phyloP scores from a whole-genome alignment of 2,113 vertebrate genomes.

The Triplophysa tibetana region DNA sequence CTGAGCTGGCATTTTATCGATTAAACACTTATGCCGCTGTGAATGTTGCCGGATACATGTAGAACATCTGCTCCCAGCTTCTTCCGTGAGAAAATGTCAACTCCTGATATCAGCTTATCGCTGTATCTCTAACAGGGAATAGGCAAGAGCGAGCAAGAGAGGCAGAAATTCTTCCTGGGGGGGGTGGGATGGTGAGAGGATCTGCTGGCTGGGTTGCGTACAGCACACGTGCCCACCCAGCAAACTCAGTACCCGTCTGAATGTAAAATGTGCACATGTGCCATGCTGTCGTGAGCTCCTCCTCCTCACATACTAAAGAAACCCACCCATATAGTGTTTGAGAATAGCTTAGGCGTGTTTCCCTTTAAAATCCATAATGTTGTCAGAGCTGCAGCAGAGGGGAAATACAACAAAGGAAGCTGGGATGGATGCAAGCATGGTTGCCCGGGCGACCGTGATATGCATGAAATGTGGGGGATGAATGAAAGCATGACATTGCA shows the following conservation, averaged over 20 bases:
- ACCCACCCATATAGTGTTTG: background rate
- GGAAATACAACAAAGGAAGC: constrained; percentile 13
- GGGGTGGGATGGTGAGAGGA: constrained; percentile 9
- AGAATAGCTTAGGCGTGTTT: constrained; percentile 6
- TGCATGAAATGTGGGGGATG: constrained; percentile 11
- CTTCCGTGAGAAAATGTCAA: constrained; percentile 65
- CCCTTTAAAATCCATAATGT: constrained; percentile 40
- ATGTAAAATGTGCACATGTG: constrained; percentile 4
- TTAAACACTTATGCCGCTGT: constrained; percentile 42
- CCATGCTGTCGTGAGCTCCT: background rate
- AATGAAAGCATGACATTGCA: constrained; percentile 14
- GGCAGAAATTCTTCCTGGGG: constrained; percentile 24
- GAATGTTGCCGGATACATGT: background rate
- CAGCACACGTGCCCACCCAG: constrained; percentile 5
- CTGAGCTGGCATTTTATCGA: constrained; percentile 74
- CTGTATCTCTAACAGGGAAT: constrained; percentile 76
- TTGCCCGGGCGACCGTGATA: constrained; percentile 42
- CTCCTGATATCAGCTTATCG: constrained; percentile 76
- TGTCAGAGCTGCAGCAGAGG: constrained; percentile 3
- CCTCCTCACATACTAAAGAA: background rate
- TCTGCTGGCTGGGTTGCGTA: constrained; percentile 25
- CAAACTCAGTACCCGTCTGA: background rate
- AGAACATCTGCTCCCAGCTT: constrained; percentile 59
- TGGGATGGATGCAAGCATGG: background rate
- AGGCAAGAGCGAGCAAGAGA: constrained; percentile 4